A percentile compares a stretch with the other conserved stretches of the same genome.
These are phyloP conservation scores for Oxyura jamaicensis DNA, from an alignment of 2,113 vertebrate genomes.

Conservation along the genomic window DNA sequence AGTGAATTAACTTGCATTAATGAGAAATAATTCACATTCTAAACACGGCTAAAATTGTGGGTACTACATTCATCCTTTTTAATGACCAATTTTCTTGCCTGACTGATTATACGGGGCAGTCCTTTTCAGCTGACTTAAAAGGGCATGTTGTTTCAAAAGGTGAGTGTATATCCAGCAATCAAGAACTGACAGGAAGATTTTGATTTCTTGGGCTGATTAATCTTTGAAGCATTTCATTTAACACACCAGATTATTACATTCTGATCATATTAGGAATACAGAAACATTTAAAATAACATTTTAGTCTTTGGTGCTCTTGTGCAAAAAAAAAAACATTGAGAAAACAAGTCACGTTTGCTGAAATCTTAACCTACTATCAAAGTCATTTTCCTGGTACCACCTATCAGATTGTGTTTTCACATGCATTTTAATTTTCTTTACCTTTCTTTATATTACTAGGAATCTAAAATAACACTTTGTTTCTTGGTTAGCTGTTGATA, in stretches of 20 bases:
- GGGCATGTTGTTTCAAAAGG: accelerated
- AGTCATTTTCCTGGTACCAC: not conserved
- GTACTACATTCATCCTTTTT: not conserved
- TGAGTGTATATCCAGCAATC: not conserved
- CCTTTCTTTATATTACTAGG: not conserved
- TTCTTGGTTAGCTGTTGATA: not conserved
- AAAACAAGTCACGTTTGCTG: not conserved
- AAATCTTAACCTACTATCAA: not conserved
- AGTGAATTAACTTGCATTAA: not conserved
- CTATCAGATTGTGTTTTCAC: not conserved
- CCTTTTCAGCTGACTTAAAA: not conserved
- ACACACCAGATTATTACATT: not conserved
- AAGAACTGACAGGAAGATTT: not conserved
- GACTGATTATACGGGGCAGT: not conserved
- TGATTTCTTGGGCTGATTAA: not conserved
- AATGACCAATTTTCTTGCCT: not conserved
- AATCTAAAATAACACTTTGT: not conserved
- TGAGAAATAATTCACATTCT: not conserved
- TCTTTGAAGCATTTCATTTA: not conserved
- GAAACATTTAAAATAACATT: not conserved
- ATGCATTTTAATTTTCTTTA: not conserved
- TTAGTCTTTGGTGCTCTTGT: not conserved
- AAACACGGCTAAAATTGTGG: not conserved
- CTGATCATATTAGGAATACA: not conserved
- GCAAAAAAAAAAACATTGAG: not conserved